Percentiles rank a stretch among this genome's conserved stretches.
Conservation (phyloP, 1,140 invertebrate genomes). For the Leptoteleia sp. region DNA sequence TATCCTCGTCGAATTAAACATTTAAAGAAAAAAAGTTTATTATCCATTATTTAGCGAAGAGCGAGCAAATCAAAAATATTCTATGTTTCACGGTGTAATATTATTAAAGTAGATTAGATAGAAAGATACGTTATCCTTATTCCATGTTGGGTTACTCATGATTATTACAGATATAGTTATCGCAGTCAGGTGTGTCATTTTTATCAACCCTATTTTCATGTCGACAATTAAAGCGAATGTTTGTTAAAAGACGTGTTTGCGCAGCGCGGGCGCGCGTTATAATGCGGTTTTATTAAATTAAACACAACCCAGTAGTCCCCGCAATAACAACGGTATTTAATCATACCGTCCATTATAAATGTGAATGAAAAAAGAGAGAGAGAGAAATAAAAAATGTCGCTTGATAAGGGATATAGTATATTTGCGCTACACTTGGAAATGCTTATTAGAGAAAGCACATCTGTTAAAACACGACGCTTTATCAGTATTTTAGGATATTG, state of each 20-base stretch:
- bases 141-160: slow-evolving; percentile 43
- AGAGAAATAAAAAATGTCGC: slow-evolving; percentile 42
- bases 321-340: slow-evolving; percentile 33
- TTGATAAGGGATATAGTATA: slow-evolving; percentile 68
- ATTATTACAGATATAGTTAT: slow-evolving; percentile 60
- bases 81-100: slow-evolving; percentile 16
- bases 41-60: slow-evolving; percentile 8
- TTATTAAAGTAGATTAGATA: slow-evolving; percentile 56
- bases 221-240: slow-evolving; percentile 54
- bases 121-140: slow-evolving; percentile 58
- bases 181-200: slow-evolving; percentile 55
- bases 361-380: slow-evolving; percentile 36
- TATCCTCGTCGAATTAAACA: no score
- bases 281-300: slow-evolving; percentile 34
- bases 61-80: slow-evolving; percentile 47
- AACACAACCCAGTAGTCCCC: slow-evolving; percentile 27
- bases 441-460: slow-evolving; percentile 77
- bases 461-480: slow-evolving; percentile 76
- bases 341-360: slow-evolving; percentile 29
- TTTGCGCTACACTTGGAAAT: slow-evolving; percentile 75
- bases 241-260: slow-evolving; percentile 49
- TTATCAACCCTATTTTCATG: slow-evolving; percentile 58
- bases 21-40: slow-evolving; percentile 1
- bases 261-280: slow-evolving; percentile 4
- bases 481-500: slow-evolving; percentile 61